Evolutionary conservation across 2,797 vertebrate species (phyloP).

Genomic region (Ctenochaetus hawaiiensis): DNA sequence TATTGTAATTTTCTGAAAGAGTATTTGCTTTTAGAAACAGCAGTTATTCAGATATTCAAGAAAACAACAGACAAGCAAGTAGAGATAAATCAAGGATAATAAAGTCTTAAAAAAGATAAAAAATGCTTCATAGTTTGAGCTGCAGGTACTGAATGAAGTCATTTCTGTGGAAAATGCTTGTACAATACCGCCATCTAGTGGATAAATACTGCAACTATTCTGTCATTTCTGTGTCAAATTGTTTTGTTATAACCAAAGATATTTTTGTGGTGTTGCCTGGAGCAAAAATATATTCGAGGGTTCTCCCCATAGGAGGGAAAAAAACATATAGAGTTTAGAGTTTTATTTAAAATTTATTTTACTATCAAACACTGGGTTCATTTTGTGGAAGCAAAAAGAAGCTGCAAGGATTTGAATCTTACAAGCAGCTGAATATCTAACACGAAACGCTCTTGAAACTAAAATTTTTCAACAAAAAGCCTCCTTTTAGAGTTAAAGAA

Average conservation of each 20-base stretch:
- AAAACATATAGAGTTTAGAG: constrained; percentile 52
- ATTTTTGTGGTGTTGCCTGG: constrained; percentile 82
- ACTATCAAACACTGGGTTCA: constrained; percentile 81
- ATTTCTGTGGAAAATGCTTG: constrained; percentile 13
- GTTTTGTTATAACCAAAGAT: constrained; percentile 83
- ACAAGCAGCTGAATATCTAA: constrained; percentile 1
- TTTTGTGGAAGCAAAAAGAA: constrained; percentile 45
- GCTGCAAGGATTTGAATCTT: constrained; percentile 6
- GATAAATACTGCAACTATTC: constrained; percentile 65
- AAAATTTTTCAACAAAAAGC: background rate
- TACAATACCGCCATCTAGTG: constrained; percentile 73
- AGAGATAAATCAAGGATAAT: constrained; percentile 9
- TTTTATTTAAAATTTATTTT: constrained; percentile 77
- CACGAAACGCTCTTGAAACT: no score
- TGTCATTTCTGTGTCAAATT: constrained; percentile 66
- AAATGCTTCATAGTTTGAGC: constrained; percentile 5
- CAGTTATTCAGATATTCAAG: background rate
- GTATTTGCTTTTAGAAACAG: background rate
- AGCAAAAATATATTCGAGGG: constrained; percentile 75
- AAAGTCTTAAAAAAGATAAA: background rate
- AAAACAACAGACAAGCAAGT: background rate
- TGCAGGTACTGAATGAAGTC: constrained; percentile 73
- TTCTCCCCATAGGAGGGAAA: constrained; percentile 58
- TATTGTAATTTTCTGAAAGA: background rate
- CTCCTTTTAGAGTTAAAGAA: background rate